phyloP scores from a whole-genome alignment of 2,888 invertebrate species.

The Aproaerema taeniolella region DNA sequence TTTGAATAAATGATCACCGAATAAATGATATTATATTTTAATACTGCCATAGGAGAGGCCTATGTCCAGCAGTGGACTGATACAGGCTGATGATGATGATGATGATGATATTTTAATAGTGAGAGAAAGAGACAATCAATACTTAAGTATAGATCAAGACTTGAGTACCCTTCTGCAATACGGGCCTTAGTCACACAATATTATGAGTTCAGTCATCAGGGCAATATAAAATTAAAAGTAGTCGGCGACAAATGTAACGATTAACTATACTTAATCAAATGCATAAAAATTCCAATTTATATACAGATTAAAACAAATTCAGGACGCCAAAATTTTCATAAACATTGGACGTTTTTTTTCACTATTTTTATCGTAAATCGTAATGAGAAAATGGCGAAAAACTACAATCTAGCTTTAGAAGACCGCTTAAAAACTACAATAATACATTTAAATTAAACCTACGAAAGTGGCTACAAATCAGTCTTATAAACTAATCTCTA shows the following conservation, averaged over 20 bases:
- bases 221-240: too few species aligned
- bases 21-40: too few species aligned
- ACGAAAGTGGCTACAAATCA: slow-evolving; percentile 40
- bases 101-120: neutral
- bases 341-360: slow-evolving; percentile 43
- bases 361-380: too few species aligned
- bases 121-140: neutral
- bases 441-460: neutral
- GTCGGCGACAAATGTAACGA: too few species aligned
- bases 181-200: neutral
- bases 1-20: too few species aligned
- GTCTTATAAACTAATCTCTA: slow-evolving; percentile 50
- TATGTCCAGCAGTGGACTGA: too few species aligned
- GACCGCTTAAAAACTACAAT: neutral
- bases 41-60: too few species aligned
- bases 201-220: neutral
- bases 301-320: neutral
- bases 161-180: neutral
- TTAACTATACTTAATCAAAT: neutral
- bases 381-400: too few species aligned
- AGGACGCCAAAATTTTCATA: slow-evolving; percentile 54
- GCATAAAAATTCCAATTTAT: neutral
- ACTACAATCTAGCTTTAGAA: neutral
- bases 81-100: too few species aligned
- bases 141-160: neutral